Conservation (phyloP, 2,888 invertebrate species). For the Nomada ruficornis region DNA sequence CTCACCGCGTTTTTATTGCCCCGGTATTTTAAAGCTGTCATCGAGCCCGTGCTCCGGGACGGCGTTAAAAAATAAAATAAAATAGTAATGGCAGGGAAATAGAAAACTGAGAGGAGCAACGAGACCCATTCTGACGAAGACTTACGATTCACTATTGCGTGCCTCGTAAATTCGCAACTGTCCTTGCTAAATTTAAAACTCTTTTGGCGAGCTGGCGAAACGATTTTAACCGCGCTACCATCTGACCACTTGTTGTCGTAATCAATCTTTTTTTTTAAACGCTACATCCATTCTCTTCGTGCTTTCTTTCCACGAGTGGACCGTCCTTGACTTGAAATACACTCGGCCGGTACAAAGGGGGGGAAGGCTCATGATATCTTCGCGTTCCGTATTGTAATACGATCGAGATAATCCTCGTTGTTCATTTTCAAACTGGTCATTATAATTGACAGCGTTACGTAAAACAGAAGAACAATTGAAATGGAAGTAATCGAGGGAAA, state of each 20-base stretch:
- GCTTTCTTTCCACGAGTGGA: constrained; percentile 1
- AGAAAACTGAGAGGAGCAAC: not conserved
- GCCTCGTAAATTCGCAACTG: constrained; percentile 17
- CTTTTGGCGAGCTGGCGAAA: not conserved
- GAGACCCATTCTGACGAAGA: not conserved
- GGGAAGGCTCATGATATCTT: constrained; percentile 19
- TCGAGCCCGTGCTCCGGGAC: not conserved
- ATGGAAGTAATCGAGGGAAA: not conserved
- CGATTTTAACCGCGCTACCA: constrained; percentile 1
- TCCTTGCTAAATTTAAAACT: not conserved
- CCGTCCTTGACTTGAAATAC: constrained; percentile 18
- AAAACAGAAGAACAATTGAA: not conserved
- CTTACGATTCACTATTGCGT: not conserved
- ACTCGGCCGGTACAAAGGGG: constrained; percentile 10
- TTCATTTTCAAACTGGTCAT: not conserved
- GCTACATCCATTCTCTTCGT: not conserved
- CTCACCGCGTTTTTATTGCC: not conserved
- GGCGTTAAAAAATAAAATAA: not conserved
- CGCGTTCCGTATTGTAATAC: constrained; percentile 19
- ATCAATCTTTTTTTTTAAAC: constrained; percentile 14
- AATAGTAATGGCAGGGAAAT: not conserved
- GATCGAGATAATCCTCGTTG: constrained; percentile 18
- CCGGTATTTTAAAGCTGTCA: not conserved
- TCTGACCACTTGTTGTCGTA: constrained; percentile 19
- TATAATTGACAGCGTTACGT: not conserved